Evolutionary conservation across 1,140 invertebrate species (phyloP).

Genomic region (Pinna nobilis): DNA sequence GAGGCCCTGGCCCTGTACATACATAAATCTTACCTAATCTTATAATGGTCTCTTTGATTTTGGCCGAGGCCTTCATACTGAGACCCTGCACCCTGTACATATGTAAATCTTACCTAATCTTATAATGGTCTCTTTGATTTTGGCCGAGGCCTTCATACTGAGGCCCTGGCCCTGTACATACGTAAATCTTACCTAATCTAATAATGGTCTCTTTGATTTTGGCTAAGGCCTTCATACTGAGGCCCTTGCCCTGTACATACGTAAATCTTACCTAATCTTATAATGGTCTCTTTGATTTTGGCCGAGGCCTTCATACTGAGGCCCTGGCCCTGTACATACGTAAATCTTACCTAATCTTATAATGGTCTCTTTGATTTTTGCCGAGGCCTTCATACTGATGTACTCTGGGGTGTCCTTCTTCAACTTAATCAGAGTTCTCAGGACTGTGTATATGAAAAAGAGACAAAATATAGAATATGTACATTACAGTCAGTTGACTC

Average conservation of each 20-base stretch:
- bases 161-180: too few species aligned
- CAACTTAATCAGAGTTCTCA: constrained; percentile 85
- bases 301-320: constrained; percentile 86
- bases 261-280: constrained; percentile 80
- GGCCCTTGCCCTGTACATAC: background rate
- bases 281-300: constrained; percentile 89
- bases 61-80: too few species aligned
- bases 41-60: too few species aligned
- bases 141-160: constrained; percentile 85
- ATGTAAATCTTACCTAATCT: constrained; percentile 81
- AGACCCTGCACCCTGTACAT: too few species aligned
- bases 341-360: constrained; percentile 81
- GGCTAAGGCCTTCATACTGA: constrained; percentile 85
- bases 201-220: constrained; percentile 90
- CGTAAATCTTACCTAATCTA: constrained; percentile 79
- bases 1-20: background rate
- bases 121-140: constrained; percentile 89
- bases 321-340: background rate
- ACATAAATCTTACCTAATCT: background rate
- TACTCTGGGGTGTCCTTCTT: constrained; percentile 88
- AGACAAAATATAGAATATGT: background rate
- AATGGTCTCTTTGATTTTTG: constrained; percentile 89
- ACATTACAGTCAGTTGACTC: background rate
- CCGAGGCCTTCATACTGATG: constrained; percentile 85
- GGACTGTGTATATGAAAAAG: constrained; percentile 76